phyloP scores from a whole-genome alignment of 2,888 invertebrate species.

The Leptura quadrifasciata region DNA sequence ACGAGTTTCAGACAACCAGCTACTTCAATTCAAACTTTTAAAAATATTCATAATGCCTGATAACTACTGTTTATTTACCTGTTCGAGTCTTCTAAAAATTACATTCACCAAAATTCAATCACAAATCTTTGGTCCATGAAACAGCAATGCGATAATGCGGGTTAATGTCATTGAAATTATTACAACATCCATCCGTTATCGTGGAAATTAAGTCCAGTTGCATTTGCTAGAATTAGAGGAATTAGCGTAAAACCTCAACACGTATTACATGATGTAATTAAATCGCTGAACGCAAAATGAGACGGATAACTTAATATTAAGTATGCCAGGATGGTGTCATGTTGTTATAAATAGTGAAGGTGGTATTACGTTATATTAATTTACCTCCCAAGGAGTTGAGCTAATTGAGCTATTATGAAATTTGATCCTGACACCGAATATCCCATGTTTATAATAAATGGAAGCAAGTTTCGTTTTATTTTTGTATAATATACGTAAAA shows the following conservation, averaged over 20 bases:
- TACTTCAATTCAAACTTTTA: too few species aligned
- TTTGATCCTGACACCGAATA: slow-evolving; percentile 12
- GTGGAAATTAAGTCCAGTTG: not conserved
- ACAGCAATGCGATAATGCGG: not conserved
- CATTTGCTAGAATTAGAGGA: not conserved
- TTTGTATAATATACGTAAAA: too few species aligned
- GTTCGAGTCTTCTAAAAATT: too few species aligned
- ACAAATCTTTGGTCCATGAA: not conserved
- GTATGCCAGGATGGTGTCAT: slow-evolving; percentile 28
- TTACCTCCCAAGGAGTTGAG: slow-evolving; percentile 30
- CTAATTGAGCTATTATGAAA: slow-evolving; percentile 33
- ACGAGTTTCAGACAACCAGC: too few species aligned
- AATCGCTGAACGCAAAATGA: slow-evolving; percentile 19
- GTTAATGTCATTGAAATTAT: not conserved
- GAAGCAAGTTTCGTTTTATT: too few species aligned
- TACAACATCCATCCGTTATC: not conserved
- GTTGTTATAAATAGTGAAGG: slow-evolving; percentile 26
- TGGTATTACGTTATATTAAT: slow-evolving; percentile 29
- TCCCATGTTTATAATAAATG: too few species aligned
- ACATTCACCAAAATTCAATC: too few species aligned
- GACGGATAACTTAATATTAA: slow-evolving; percentile 18
- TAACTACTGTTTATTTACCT: too few species aligned
- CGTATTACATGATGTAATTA: slow-evolving; percentile 1
- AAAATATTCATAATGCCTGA: too few species aligned
- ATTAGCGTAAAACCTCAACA: not conserved